Base-by-base conservation (phyloP, 2,888 invertebrate genomes). In the Gerris lacustris region DNA sequence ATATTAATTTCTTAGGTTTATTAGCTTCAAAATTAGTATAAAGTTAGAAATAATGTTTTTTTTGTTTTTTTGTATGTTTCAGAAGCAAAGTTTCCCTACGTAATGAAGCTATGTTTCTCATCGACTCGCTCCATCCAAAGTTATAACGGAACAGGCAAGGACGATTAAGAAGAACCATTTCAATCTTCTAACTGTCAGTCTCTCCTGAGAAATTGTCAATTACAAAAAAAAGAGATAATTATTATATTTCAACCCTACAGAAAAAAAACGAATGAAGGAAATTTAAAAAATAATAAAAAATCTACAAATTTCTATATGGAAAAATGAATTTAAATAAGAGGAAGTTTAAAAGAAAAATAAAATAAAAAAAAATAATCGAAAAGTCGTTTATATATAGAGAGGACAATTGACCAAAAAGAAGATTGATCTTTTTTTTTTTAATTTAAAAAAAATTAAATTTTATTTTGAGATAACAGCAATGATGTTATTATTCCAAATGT, bases 91-190 rank as follows among this genome's bases (percentile, higher is more conserved):
- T 95, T 95, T 83, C 98, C 98, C 76, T 98, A 96, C 85, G 93
- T 96, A 79, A 92, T 98, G 91, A 98, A 98, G 84, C 85, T 98
- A 77, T 97, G 97, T 81, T 98, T 97, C 86, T 96, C 96, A 31
- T 94, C 94, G 73, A 87, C 89, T 73, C 83, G 88, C 81, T 81
- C 86, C 80, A 84, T 75, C 64, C 17, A 64, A 9, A 64, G 31
- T 5, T 18, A 18, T 9, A 64, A 64, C 17, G 64, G 64, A 45
- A 69, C 45, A 66, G 55, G 63, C 17, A 69, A 69, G 7, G 69
- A 64, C 47, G 18, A 64, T 64, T 31, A 64, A 62, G 62, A 62
- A 15, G 62, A 62, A 62, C 11, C 62, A 11, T 5, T 62, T 11
- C 62, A 62, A 15, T 62, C 62, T 15, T n/a, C 62, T 62, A 31